phyloP scores from a whole-genome alignment of 2,888 invertebrate genomes.

The Drosophila dives region DNA sequence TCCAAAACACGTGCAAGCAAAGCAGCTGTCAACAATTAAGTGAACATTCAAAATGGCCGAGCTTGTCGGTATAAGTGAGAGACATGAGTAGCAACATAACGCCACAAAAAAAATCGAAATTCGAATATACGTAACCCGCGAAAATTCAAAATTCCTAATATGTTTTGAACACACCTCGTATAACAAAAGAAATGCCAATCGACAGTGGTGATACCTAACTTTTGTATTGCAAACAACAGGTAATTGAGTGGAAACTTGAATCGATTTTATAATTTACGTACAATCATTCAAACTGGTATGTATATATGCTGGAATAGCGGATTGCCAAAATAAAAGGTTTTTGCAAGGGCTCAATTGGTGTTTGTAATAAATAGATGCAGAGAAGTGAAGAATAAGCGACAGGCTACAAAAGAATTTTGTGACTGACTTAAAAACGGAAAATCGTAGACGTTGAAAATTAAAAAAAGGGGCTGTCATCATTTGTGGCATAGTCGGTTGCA shows the following conservation, averaged over 20 bases:
- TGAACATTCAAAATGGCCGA: too few species aligned
- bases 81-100: too few species aligned
- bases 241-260: conserved; percentile 85
- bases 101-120: too few species aligned
- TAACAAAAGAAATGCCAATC: conserved; percentile 16
- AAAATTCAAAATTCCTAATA: too few species aligned
- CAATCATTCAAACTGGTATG: conserved; percentile 7
- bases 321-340: conserved; percentile 20
- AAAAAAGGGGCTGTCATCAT: conserved; percentile 7
- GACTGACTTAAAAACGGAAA: conserved; percentile 16
- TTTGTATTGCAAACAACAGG: conserved; percentile 65
- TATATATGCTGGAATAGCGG: conserved; percentile 3
- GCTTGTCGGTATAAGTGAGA: too few species aligned
- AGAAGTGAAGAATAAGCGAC: conserved; percentile 2
- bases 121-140: too few species aligned
- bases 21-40: too few species aligned
- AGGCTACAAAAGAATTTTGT: conserved; percentile 8
- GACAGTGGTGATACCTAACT: conserved; percentile 25
- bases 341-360: conserved; percentile 21
- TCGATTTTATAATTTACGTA: conserved; percentile 82
- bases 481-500: conserved; percentile 4
- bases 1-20: too few species aligned
- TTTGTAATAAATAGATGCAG: conserved; percentile 27
- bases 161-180: too few species aligned
- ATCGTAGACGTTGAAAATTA: conserved; percentile 15